Evolutionary conservation across 2,888 invertebrate genomes (phyloP).

Genomic region (Sinopyrophorus schimmeli): DNA sequence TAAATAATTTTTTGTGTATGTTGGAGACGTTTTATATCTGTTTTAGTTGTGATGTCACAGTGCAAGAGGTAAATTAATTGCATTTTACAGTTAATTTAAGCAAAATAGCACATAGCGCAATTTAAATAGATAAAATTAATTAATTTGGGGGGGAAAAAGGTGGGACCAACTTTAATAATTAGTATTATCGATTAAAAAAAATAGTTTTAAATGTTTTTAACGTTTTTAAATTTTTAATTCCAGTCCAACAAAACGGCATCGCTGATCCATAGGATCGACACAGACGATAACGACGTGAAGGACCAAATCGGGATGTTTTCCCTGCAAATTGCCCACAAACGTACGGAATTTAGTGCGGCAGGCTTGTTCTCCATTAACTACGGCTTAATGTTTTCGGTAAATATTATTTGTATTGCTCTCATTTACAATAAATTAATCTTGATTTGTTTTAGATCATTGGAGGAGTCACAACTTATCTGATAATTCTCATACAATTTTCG

Average conservation of each 20-base stretch:
- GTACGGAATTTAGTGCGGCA: constrained; percentile 46
- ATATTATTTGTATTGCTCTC: too few species aligned
- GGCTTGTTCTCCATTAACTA: constrained; percentile 48
- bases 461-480: too few species aligned
- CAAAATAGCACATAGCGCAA: too few species aligned
- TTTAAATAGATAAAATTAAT: too few species aligned
- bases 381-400: constrained; percentile 44
- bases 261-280: constrained; percentile 46
- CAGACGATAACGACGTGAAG: constrained; percentile 43
- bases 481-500: too few species aligned
- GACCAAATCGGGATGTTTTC: constrained; percentile 50
- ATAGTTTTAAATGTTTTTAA: too few species aligned
- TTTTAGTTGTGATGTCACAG: constrained; percentile 40
- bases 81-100: background rate
- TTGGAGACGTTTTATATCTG: constrained; percentile 41
- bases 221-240: constrained; percentile 16
- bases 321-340: constrained; percentile 47
- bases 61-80: constrained; percentile 39
- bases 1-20: constrained; percentile 27
- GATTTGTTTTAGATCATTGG: too few species aligned
- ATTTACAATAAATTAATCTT: too few species aligned
- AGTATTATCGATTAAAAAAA: too few species aligned
- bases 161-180: too few species aligned
- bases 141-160: too few species aligned
- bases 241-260: constrained; percentile 44